Base-by-base conservation (phyloP, 2,113 vertebrate species). In the Athene cunicularia region DNA sequence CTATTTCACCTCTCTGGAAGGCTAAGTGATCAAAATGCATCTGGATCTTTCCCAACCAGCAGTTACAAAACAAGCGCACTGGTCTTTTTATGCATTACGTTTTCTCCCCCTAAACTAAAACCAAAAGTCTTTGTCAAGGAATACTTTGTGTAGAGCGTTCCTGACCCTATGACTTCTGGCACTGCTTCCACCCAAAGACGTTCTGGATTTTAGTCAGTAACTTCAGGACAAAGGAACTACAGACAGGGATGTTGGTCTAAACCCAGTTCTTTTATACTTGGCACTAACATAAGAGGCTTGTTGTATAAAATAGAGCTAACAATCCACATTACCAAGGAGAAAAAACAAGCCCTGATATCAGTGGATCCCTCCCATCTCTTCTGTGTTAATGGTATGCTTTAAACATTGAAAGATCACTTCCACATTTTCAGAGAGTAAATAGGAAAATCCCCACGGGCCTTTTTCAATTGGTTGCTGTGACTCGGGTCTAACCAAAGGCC, bases 311-410 rank as follows among this genome's bases (percentile, higher is more conserved):
- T 5, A 81, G 39, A 85, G 77, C 39, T 90, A 80, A 91, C 43
- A 80, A 45, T 59, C 90, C 58, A 64, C 60, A 26, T 14, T n/a
- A 90, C 33, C 70, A 72, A 70, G 62, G n/a, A 82, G 24, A 52
- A 88, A 88, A 93, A 96, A 94, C 80, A 96, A 94, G 45, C 66
- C 81, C 66, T 55, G 53, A 58, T 88, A 80, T 85, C 74, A 62
- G 43, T 14, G n/a, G 22, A 41, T 58, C 58, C 28, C n/a, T 93
- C 85, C 79, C 41, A 30, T 56, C 33, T 79, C 74, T 60, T 85
- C 77, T 85, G 58, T 64, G 62, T 37, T 95, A 75, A 85, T 37
- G 8, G 14, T 32, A n/a, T 41, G 32, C 45, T 83, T 91, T 66
- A 86, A 93, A 91, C 53, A 49, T 19, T 88, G 64, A 79, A 88